Percentiles rank a stretch among this genome's conserved stretches.
phyloP scores from a whole-genome alignment of 2,797 vertebrate genomes.

The Hydrolagus colliei region DNA sequence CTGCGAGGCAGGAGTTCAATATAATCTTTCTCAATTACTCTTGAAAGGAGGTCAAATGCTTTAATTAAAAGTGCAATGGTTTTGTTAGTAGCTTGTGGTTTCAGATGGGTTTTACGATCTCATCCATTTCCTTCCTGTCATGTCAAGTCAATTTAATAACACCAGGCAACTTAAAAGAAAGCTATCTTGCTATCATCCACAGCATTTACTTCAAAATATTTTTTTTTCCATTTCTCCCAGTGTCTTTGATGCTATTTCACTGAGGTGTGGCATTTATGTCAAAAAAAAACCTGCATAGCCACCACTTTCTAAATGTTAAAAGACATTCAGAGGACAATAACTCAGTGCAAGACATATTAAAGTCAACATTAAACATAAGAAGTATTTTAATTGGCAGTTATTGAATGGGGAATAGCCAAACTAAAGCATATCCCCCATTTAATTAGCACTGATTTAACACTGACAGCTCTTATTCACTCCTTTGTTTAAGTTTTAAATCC shows the following conservation, averaged over 20 bases:
- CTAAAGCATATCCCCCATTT: not conserved
- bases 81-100: not conserved
- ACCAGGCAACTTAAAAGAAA: not conserved
- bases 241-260: not conserved
- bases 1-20: not conserved
- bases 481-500: not conserved
- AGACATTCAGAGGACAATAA: not conserved
- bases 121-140: not conserved
- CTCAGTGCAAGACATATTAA: not conserved
- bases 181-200: no score
- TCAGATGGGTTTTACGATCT: not conserved
- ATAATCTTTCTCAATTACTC: not conserved
- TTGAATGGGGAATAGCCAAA: slow-evolving; percentile 19
- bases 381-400: slow-evolving; percentile 19
- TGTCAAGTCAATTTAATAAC: not conserved
- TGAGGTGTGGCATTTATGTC: not conserved
- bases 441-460: slow-evolving; percentile 13
- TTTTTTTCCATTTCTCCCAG: not conserved
- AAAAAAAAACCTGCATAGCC: not conserved
- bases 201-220: not conserved
- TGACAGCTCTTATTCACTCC: not conserved
- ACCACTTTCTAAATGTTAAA: not conserved
- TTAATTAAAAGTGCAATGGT: not conserved
- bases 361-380: slow-evolving; percentile 1
- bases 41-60: not conserved